Evolutionary conservation across 2,797 vertebrate species (phyloP).

Genomic region (Cynopterus sphinx): DNA sequence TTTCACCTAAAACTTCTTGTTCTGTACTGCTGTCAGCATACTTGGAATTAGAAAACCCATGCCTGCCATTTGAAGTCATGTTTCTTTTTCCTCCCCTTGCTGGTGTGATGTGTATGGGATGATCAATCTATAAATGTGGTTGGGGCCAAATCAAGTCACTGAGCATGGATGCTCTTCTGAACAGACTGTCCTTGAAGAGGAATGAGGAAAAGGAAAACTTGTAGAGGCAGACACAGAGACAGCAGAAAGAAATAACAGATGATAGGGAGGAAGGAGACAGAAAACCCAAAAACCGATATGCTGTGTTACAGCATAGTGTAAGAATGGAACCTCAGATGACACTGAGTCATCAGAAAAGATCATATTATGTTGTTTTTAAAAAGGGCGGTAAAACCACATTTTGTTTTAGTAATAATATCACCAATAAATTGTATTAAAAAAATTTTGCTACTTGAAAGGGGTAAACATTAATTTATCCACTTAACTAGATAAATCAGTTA

Average conservation of each 20-base stretch:
- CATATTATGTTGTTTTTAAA: constrained; percentile 49
- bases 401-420: constrained; percentile 31
- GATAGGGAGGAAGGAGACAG: constrained; percentile 9
- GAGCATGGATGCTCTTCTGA: constrained; percentile 51
- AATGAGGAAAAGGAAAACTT: not conserved
- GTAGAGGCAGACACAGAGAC: constrained; percentile 25
- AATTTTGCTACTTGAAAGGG: constrained; percentile 41
- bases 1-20: constrained; percentile 52
- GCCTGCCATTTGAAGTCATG: constrained; percentile 61
- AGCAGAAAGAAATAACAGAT: constrained; percentile 47
- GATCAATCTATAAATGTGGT: constrained; percentile 47
- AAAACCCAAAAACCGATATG: not conserved
- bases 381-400: constrained; percentile 63
- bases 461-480: constrained; percentile 44
- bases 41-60: constrained; percentile 65
- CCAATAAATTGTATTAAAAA: constrained; percentile 55
- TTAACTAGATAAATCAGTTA: constrained; percentile 46
- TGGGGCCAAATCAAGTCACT: constrained; percentile 47
- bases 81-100: constrained; percentile 25
- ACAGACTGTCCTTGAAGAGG: constrained; percentile 29
- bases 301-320: constrained; percentile 7
- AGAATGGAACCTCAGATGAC: constrained; percentile 25
- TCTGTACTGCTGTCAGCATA: constrained; percentile 57
- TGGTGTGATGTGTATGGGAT: constrained; percentile 32
- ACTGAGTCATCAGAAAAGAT: constrained; percentile 31